Evolutionary conservation across 2,113 vertebrate species (phyloP), one percentile per base, ranked within the genome.

Genomic region (Gasterosteus nipponicus): DNA sequence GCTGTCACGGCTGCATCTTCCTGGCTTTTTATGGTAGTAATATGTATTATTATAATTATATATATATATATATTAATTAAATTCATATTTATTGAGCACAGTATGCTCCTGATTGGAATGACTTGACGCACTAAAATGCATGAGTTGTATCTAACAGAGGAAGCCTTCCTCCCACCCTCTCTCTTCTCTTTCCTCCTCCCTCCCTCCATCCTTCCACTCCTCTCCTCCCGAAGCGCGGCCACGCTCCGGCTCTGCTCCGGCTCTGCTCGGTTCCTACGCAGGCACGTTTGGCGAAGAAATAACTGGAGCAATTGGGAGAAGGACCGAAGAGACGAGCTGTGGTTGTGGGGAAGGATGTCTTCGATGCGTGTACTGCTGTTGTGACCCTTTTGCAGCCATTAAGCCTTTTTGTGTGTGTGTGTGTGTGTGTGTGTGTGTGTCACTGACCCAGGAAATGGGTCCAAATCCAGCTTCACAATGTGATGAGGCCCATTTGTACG

Each of bases 261-360:
- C 22, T 26, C 22, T 26, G 22, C 22, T 33, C 33, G 33, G 33
- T 33, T 60, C 67, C 78, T 79, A 69, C 2, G 79, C 79, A 65
- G 78, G 75, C 69, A 54, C 54, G 81, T 88, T 87, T 83, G 80
- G 80, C 81, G 85, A 87, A 1, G 22, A 89, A 91, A 91, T 80
- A 91, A 90, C 89, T 77, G 5, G 16, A 81, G 78, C 42, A 14
- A 77, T 12, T 35, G 38, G 63, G 41, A 51, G 58, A 49, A 59
- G 81, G 81, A n/a, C n/a, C n/a, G n/a, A 46, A 75, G 60, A 4
- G 15, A 65, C 19, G 44, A 71, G 59, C 69, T 38, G 54, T 58
- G 22, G 49, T 26, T 26, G 22, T 26, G 22, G 22, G 22, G 22
- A 26, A 26, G 1, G 1, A 26, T 26, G 22, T 26, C 22, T 26